A percentile compares a stretch with the other conserved stretches of the same genome.
Conservation (phyloP, 2,888 invertebrate species). For the Ganaspis brasiliensis region DNA sequence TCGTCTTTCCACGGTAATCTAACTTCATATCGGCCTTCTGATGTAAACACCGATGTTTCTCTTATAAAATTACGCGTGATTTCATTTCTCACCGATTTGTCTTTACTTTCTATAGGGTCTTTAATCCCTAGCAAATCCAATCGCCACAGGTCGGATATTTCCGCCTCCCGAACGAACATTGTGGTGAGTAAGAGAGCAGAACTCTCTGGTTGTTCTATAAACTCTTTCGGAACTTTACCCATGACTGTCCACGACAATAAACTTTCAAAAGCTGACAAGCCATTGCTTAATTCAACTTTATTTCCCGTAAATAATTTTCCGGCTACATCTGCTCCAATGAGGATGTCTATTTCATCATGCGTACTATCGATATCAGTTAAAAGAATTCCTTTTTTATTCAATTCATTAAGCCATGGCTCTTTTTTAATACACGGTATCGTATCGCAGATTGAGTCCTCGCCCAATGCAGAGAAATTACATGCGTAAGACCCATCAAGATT, state of each 20-base stretch:
- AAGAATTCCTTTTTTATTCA: conserved; percentile 47
- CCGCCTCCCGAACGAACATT: background rate
- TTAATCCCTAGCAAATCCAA: background rate
- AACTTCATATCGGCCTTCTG: background rate
- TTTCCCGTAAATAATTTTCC: conserved; percentile 59
- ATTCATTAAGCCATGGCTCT: conserved; percentile 54
- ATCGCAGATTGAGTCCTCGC: conserved; percentile 54
- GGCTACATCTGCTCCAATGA: conserved; percentile 60
- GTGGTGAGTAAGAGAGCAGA: background rate
- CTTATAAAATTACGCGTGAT: background rate
- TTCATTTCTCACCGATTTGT: background rate
- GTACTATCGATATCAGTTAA: background rate
- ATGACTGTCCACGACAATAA: conserved; percentile 66
- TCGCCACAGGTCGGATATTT: background rate
- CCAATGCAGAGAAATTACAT: conserved; percentile 60
- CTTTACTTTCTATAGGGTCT: background rate
- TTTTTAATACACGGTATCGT: conserved; percentile 49
- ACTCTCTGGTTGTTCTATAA: background rate
- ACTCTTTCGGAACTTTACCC: conserved; percentile 56
- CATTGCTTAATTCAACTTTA: conserved; percentile 48
- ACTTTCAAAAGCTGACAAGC: conserved; percentile 66
- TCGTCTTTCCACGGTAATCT: conserved; percentile 70
- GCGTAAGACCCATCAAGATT: conserved; percentile 57
- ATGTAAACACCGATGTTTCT: background rate
- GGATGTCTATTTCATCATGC: background rate